phyloP scores from a whole-genome alignment of 2,797 vertebrate genomes.

The Cyprinella venusta region DNA sequence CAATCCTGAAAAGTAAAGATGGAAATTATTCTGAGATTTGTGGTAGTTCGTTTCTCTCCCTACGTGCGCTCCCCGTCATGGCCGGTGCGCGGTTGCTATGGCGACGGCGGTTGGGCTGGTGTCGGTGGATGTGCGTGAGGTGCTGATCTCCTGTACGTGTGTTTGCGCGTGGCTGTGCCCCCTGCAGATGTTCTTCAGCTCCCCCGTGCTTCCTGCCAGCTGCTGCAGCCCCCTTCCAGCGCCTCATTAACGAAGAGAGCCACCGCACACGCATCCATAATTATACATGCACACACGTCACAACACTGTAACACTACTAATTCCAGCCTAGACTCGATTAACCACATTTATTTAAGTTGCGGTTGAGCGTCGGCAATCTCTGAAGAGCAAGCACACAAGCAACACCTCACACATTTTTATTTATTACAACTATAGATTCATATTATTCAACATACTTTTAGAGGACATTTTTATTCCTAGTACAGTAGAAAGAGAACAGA shows the following conservation, averaged over 20 bases:
- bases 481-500: background rate
- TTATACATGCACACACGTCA: constrained; percentile 75
- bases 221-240: constrained; percentile 87
- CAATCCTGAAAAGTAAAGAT: constrained; percentile 8
- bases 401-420: constrained; percentile 51
- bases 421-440: background rate
- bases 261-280: constrained; percentile 87
- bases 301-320: constrained; percentile 41
- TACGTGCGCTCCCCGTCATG: background rate
- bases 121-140: constrained; percentile 38
- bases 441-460: background rate
- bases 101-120: constrained; percentile 43
- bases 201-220: constrained; percentile 91
- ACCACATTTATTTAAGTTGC: constrained; percentile 45
- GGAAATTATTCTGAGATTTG: background rate
- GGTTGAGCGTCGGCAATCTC: constrained; percentile 18
- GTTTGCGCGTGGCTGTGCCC: constrained; percentile 58
- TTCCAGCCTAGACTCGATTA: constrained; percentile 35
- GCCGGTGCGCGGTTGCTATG: constrained; percentile 43
- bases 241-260: constrained; percentile 97
- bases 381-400: constrained; percentile 70
- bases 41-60: background rate
- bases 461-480: background rate
- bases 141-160: constrained; percentile 47
- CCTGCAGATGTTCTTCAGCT: constrained; percentile 97